phyloP scores from a whole-genome alignment of 1,140 invertebrate species.

The Leucophenga varia region DNA sequence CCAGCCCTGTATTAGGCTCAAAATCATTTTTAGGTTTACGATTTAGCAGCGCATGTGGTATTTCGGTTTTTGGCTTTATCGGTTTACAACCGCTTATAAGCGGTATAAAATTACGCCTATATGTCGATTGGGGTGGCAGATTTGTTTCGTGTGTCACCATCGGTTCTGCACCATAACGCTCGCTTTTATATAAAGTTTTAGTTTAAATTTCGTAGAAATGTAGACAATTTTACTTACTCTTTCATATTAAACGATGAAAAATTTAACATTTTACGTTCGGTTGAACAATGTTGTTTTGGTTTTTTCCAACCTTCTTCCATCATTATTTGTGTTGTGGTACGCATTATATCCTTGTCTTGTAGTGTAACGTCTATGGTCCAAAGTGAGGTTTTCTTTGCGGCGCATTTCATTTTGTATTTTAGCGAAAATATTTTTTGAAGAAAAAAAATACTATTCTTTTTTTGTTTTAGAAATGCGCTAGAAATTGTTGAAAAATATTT shows the following conservation, averaged over 20 bases:
- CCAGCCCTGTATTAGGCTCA: constrained; percentile 25
- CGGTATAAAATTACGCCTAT: constrained; percentile 26
- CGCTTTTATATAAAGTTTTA: constrained; percentile 4
- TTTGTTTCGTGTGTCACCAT: constrained; percentile 18
- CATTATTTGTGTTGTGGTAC: constrained; percentile 35
- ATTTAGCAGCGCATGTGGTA: constrained; percentile 33
- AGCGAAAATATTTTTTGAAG: too few species aligned
- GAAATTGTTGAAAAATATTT: too few species aligned
- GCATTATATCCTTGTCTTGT: constrained; percentile 15
- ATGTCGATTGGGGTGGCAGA: constrained; percentile 22
- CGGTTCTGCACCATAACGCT: constrained; percentile 22
- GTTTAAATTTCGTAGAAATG: neutral
- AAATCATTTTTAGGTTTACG: constrained; percentile 37
- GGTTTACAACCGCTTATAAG: constrained; percentile 29
- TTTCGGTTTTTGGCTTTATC: constrained; percentile 3
- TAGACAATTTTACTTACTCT: constrained; percentile 20
- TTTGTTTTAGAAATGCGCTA: too few species aligned
- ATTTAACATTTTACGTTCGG: constrained; percentile 30
- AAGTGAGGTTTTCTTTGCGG: constrained; percentile 24
- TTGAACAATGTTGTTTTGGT: constrained; percentile 9
- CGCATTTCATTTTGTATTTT: too few species aligned
- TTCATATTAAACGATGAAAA: constrained; percentile 41
- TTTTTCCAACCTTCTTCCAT: constrained; percentile 27
- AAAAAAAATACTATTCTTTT: too few species aligned
- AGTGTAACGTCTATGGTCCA: constrained; percentile 28